These are phyloP conservation scores for Bacillus rossius DNA, from an alignment of 1,140 invertebrate genomes.

Conservation along the genomic window DNA sequence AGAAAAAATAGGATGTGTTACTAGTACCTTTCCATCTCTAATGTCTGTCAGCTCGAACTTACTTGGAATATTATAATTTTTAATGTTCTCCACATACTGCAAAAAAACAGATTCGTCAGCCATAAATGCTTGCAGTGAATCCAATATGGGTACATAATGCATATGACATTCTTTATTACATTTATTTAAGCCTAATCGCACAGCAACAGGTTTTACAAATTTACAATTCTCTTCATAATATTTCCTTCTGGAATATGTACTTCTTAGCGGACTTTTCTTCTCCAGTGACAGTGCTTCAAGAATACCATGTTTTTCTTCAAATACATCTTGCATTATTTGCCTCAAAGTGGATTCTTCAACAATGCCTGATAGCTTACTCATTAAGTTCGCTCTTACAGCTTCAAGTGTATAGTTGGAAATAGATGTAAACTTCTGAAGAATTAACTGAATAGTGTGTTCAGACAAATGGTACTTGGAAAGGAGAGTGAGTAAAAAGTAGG, in stretches of 20 bases:
- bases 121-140: conserved; percentile 1
- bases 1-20: conserved; percentile 1
- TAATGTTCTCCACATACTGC: conserved; percentile 3
- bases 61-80: not conserved
- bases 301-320: not conserved
- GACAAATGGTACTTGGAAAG: not conserved
- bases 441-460: not conserved
- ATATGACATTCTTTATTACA: conserved; percentile 7
- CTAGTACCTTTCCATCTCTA: not conserved
- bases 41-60: conserved; percentile 1
- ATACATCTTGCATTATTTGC: not conserved
- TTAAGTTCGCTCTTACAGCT: not conserved
- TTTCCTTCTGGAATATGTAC: not conserved
- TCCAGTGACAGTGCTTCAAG: not conserved
- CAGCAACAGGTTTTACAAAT: not conserved
- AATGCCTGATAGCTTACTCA: not conserved
- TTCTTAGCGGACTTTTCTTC: not conserved
- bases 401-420: not conserved
- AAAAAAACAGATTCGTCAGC: not conserved
- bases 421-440: not conserved
- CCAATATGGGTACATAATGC: conserved; percentile 6
- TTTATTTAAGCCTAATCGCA: conserved; percentile 3
- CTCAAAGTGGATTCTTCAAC: not conserved
- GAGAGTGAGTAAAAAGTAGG: not conserved
- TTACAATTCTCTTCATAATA: conserved; percentile 2